A percentile compares a stretch with the other conserved stretches of the same genome.
These are phyloP conservation scores for Phrynocephalus vlangalii DNA, from an alignment of 2,797 vertebrate species.

Conservation along the genomic window DNA sequence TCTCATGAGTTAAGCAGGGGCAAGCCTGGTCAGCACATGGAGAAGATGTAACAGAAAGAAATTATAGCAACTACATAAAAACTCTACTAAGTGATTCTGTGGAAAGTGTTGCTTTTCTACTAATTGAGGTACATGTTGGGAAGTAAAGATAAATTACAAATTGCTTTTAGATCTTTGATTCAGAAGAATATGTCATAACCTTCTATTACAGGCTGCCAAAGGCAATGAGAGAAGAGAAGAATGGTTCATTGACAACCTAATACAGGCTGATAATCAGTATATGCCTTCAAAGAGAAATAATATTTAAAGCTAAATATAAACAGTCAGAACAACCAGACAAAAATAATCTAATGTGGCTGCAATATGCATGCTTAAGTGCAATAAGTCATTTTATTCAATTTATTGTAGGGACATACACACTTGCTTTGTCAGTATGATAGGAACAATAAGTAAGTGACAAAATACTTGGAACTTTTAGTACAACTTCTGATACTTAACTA, in stretches of 20 bases:
- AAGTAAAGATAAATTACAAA: not conserved
- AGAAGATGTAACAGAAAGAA: conserved; percentile 19
- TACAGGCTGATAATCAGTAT: not conserved
- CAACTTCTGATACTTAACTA: not conserved
- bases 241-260: not conserved
- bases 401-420: not conserved
- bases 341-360: not conserved
- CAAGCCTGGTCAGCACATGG: fast-evolving
- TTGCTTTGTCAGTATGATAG: not conserved
- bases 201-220: not conserved
- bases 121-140: not conserved
- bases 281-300: not conserved
- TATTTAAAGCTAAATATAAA: not conserved
- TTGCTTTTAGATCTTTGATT: not conserved
- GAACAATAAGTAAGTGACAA: not conserved
- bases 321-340: not conserved
- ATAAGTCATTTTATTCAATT: not conserved
- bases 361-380: not conserved
- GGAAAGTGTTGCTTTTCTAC: not conserved
- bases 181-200: not conserved
- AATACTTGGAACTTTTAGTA: not conserved
- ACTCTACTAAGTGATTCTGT: not conserved
- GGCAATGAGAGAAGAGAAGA: not conserved
- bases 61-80: not conserved
- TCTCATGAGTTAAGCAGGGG: not conserved